phyloP scores from a whole-genome alignment of 2,113 vertebrate genomes.

The Poecile atricapillus region DNA sequence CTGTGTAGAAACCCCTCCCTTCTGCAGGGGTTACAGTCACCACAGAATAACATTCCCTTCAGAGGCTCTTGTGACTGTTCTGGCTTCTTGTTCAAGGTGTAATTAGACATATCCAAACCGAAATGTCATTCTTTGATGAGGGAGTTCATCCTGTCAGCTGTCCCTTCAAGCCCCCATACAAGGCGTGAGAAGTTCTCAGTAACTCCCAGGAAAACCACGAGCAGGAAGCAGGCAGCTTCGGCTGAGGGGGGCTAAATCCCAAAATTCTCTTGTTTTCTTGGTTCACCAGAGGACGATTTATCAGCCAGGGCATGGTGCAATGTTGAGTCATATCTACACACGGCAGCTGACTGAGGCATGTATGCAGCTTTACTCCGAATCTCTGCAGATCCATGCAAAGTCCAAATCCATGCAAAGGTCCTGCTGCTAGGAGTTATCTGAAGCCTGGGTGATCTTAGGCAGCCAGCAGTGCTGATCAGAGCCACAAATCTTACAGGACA shows the following conservation, averaged over 20 bases:
- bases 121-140: neutral
- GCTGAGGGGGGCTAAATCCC: neutral
- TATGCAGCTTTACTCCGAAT: conserved; percentile 1
- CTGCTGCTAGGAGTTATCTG: neutral
- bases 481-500: neutral
- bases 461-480: neutral
- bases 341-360: neutral
- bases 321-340: conserved; percentile 35
- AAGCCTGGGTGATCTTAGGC: neutral
- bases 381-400: conserved; percentile 10
- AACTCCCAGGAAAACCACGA: neutral
- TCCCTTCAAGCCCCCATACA: neutral
- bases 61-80: neutral
- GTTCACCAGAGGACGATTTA: conserved; percentile 41
- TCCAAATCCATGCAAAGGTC: conserved; percentile 4
- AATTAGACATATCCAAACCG: neutral
- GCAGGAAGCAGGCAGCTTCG: neutral
- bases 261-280: conserved; percentile 30
- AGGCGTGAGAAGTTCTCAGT: neutral
- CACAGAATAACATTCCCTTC: neutral
- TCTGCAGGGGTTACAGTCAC: neutral
- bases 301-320: conserved; percentile 30
- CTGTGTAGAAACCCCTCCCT: neutral
- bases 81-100: neutral
- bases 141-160: neutral